A percentile compares a stretch with the other conserved stretches of the same genome.
These are phyloP conservation scores for Mirza zaza DNA, from an alignment of 2,113 vertebrate genomes.

Conservation along the genomic window DNA sequence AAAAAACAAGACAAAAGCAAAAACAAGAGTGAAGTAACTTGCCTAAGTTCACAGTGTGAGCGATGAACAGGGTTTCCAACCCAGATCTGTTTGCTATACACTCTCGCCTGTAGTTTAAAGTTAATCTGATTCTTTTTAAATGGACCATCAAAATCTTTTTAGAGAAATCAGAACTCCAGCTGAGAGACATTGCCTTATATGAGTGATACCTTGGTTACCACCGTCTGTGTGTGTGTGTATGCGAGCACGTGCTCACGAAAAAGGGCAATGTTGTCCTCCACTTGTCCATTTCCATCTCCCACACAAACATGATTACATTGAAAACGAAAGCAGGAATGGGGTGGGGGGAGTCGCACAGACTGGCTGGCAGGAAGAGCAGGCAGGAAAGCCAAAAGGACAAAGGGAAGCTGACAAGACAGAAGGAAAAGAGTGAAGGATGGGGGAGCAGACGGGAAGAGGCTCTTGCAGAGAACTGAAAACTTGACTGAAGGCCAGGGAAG, in stretches of 20 bases:
- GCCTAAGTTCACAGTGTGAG: background rate
- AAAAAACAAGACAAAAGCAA: no score
- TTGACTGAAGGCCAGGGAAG: slow-evolving; percentile 58
- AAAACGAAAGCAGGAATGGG: background rate
- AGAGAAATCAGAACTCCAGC: slow-evolving; percentile 13
- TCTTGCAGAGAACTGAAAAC: slow-evolving; percentile 41
- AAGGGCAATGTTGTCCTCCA: background rate
- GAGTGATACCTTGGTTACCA: background rate
- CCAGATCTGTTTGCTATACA: background rate
- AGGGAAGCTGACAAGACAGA: slow-evolving; percentile 66
- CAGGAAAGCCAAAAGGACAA: slow-evolving; percentile 63
- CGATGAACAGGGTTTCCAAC: background rate
- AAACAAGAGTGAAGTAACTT: background rate
- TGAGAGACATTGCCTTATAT: background rate
- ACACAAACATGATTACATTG: slow-evolving; percentile 9
- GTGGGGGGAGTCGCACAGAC: background rate
- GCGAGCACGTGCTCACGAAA: background rate
- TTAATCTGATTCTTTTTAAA: background rate
- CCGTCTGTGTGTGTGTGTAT: background rate
- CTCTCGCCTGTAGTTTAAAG: background rate
- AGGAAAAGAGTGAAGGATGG: slow-evolving; percentile 45
- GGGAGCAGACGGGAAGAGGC: slow-evolving; percentile 43
- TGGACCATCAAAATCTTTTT: background rate
- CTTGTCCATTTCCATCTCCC: background rate
- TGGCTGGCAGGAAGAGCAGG: slow-evolving; percentile 48